These are phyloP conservation scores for Drosophila sproati DNA, from an alignment of 1,140 invertebrate species.

Conservation along the genomic window DNA sequence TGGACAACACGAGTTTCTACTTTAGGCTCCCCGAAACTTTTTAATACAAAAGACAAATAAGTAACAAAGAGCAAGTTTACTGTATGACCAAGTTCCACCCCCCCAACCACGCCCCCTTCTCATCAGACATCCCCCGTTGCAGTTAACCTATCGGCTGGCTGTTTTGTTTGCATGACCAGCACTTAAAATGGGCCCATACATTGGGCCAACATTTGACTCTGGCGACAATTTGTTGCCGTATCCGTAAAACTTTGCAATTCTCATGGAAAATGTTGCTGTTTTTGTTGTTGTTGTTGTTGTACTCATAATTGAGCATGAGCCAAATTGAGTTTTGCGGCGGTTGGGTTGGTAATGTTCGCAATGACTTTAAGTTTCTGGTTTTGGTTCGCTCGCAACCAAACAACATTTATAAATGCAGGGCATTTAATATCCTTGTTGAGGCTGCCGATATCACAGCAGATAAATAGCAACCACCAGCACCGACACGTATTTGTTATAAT, in stretches of 20 bases:
- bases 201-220: conserved; percentile 50
- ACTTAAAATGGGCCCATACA: conserved; percentile 35
- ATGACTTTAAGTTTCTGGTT: conserved; percentile 43
- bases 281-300: conserved; percentile 21
- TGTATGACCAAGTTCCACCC: conserved; percentile 20
- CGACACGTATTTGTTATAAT: conserved; percentile 9
- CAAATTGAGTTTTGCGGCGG: conserved; percentile 31
- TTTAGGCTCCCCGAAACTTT: conserved; percentile 69
- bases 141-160: not conserved
- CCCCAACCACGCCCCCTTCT: too few species aligned
- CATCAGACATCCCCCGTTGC: not conserved
- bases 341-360: conserved; percentile 11
- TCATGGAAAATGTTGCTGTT: conserved; percentile 46
- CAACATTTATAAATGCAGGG: conserved; percentile 51
- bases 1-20: conserved; percentile 73
- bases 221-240: conserved; percentile 43
- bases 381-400: conserved; percentile 29
- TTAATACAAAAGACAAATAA: conserved; percentile 65
- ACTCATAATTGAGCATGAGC: conserved; percentile 55
- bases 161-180: conserved; percentile 25
- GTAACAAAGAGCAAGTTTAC: conserved; percentile 37
- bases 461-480: not conserved
- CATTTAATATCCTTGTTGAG: conserved; percentile 48
- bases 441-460: not conserved
- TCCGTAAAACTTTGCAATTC: conserved; percentile 57